phyloP scores from a whole-genome alignment of 2,113 vertebrate species.

The Myotis lucifugus region DNA sequence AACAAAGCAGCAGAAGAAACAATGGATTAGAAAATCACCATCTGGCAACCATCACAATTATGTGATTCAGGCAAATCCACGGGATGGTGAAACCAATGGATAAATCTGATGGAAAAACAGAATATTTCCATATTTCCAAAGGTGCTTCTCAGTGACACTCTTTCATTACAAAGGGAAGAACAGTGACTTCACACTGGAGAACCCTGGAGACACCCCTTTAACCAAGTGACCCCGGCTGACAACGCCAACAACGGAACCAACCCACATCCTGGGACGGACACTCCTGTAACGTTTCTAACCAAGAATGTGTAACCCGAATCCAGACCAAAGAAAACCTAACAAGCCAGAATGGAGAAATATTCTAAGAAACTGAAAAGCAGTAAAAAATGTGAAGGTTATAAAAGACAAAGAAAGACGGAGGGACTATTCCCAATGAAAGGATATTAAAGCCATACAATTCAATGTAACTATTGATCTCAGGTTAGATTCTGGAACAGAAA shows the following conservation, averaged over 20 bases:
- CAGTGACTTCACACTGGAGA: neutral
- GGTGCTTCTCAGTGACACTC: neutral
- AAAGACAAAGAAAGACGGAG: neutral
- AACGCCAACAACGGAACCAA: neutral
- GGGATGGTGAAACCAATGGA: neutral
- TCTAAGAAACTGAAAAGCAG: conserved; percentile 17
- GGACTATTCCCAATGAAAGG: conserved; percentile 28
- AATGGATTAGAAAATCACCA: neutral
- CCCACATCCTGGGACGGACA: neutral
- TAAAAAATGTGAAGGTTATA: neutral
- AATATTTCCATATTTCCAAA: neutral
- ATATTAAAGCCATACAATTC: neutral
- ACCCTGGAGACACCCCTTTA: neutral
- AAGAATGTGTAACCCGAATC: neutral
- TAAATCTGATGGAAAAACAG: neutral
- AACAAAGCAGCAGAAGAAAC: neutral
- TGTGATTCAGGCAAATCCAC: neutral
- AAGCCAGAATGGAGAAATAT: neutral
- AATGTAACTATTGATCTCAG: neutral
- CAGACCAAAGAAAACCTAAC: conserved; percentile 7
- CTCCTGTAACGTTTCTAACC: neutral
- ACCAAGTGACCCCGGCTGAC: neutral
- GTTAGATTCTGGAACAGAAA: neutral
- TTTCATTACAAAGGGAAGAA: neutral
- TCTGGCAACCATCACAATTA: neutral